These are phyloP conservation scores for Ophioninae sp. DNA, from an alignment of 2,888 invertebrate species.

Conservation along the genomic window DNA sequence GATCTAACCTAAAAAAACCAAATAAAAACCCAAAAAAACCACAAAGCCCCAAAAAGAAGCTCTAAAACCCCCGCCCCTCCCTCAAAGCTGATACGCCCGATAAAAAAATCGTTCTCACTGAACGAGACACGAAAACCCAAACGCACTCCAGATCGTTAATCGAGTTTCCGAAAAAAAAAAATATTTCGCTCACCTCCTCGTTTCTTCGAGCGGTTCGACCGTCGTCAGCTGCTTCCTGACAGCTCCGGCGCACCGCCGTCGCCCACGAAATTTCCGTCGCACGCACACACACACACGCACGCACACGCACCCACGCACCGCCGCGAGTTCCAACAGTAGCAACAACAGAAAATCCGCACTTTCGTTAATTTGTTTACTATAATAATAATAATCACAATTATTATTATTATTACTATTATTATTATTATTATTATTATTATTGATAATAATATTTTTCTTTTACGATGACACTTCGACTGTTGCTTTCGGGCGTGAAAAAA, in stretches of 20 bases:
- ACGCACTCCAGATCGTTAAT: too few species aligned
- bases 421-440: too few species aligned
- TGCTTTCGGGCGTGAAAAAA: neutral
- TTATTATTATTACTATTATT: neutral
- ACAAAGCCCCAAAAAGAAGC: too few species aligned
- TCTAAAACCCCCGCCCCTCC: too few species aligned
- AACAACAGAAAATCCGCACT: conserved; percentile 9
- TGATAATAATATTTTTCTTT: too few species aligned
- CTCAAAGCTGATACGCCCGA: too few species aligned
- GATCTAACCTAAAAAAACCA: too few species aligned
- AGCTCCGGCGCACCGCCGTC: neutral
- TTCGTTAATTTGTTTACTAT: neutral
- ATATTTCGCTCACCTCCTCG: neutral
- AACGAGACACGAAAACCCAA: too few species aligned
- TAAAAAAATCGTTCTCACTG: too few species aligned
- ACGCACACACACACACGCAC: conserved; percentile 3
- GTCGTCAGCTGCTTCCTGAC: conserved; percentile 9
- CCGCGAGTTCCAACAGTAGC: neutral
- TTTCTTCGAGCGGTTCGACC: neutral
- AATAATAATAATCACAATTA: too few species aligned
- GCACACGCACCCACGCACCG: neutral
- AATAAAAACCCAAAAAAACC: too few species aligned
- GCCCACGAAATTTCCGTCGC: conserved; percentile 13
- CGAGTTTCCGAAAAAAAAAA: neutral
- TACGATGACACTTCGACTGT: neutral